Conservation (phyloP, 2,888 invertebrate species). For the Parnassius apollo region DNA sequence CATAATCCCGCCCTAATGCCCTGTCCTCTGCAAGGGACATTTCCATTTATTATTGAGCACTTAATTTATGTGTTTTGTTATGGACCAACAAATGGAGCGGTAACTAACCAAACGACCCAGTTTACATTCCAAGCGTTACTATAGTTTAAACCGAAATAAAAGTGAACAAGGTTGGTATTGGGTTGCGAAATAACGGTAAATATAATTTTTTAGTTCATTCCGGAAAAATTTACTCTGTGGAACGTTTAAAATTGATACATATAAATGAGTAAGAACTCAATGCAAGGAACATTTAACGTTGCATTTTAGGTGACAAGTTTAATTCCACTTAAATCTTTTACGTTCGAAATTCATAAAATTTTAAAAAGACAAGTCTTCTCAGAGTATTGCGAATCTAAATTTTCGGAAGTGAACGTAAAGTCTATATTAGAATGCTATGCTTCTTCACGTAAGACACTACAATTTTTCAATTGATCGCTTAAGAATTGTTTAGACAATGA, state of each 20-base stretch:
- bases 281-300: conserved; percentile 32
- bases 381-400: conserved; percentile 29
- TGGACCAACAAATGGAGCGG: conserved; percentile 71
- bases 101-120: conserved; percentile 44
- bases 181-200: conserved; percentile 19
- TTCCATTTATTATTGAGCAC: conserved; percentile 83
- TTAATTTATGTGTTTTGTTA: conserved; percentile 82
- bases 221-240: conserved; percentile 55
- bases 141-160: conserved; percentile 35
- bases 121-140: conserved; percentile 25
- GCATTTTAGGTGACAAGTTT: conserved; percentile 35
- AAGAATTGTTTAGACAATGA: conserved; percentile 72
- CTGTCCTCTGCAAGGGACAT: conserved; percentile 81
- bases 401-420: conserved; percentile 26
- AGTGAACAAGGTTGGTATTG: conserved; percentile 32
- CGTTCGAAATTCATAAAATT: conserved; percentile 48
- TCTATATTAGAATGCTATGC: conserved; percentile 29
- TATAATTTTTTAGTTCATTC: conserved; percentile 37
- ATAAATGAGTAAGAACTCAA: conserved; percentile 42
- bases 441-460: conserved; percentile 43
- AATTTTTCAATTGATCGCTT: conserved; percentile 53
- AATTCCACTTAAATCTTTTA: conserved; percentile 48
- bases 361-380: conserved; percentile 41
- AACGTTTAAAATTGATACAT: conserved; percentile 53
- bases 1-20: conserved; percentile 81